Percentiles rank a stretch among this genome's conserved stretches.
These are phyloP conservation scores for Tinamus major DNA, from an alignment of 2,797 vertebrate genomes.

Conservation along the genomic window DNA sequence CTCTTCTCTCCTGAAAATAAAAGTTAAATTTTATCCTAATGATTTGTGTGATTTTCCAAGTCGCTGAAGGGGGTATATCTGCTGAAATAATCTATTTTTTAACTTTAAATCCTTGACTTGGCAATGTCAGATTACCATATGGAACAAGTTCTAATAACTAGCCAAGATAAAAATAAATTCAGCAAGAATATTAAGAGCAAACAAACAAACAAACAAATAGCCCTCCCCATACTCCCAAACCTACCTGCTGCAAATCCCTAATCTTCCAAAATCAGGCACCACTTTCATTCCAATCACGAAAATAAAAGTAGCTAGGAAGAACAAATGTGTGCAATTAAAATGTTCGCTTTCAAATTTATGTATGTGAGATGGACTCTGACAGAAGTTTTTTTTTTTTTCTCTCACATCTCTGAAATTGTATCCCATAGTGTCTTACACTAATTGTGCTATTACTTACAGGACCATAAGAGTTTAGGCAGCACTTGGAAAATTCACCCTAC, in stretches of 20 bases:
- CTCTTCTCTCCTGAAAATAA: not conserved
- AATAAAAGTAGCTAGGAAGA: constrained; percentile 19
- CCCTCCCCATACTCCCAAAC: too few relatives aligned
- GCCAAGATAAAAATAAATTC: constrained; percentile 73
- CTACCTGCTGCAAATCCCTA: not conserved
- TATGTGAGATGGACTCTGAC: not conserved
- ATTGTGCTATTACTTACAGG: not conserved
- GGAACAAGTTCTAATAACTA: constrained; percentile 69
- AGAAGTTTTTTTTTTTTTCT: not conserved
- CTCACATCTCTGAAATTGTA: fast-evolving
- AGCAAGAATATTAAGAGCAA: constrained; percentile 50
- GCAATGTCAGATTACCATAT: constrained; percentile 68
- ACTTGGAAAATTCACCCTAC: not conserved
- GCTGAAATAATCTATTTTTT: constrained; percentile 45
- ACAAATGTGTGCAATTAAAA: constrained; percentile 16
- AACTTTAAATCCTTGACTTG: constrained; percentile 55
- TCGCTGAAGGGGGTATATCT: not conserved
- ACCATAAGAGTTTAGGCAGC: not conserved
- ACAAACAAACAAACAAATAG: not conserved
- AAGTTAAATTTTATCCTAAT: not conserved
- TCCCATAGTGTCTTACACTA: not conserved
- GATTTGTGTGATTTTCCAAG: constrained; percentile 3
- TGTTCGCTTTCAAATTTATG: not conserved
- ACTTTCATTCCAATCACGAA: constrained; percentile 23
- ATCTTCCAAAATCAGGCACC: constrained; percentile 36